Evolutionary conservation across 2,113 vertebrate genomes (phyloP).

Genomic region (Neodon shergylaensis): DNA sequence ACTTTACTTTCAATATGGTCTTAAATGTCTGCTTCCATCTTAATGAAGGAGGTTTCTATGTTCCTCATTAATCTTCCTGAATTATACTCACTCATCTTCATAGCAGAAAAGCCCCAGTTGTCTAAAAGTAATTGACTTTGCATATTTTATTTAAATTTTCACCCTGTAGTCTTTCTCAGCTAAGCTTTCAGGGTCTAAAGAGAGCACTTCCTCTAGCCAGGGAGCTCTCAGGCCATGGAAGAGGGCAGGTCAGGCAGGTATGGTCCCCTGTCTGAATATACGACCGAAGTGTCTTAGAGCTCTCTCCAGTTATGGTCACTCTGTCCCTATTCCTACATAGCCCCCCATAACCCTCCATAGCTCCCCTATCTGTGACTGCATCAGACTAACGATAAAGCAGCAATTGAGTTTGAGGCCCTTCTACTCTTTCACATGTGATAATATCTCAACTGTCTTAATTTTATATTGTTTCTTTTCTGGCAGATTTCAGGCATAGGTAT

Average conservation of each 20-base stretch:
- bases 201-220: neutral
- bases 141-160: constrained; percentile 46
- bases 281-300: neutral
- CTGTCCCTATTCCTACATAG: neutral
- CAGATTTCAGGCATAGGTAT: constrained; percentile 47
- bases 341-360: too few relatives aligned
- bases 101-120: neutral
- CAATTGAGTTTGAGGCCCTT: constrained; percentile 11
- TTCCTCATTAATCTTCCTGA: neutral
- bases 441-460: neutral
- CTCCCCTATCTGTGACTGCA: neutral
- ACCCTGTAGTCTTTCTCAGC: neutral
- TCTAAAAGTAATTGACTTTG: neutral
- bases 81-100: neutral
- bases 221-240: neutral
- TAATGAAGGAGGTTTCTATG: neutral
- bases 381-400: neutral
- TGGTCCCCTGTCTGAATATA: neutral
- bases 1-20: neutral
- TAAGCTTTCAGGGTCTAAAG: neutral
- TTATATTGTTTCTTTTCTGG: constrained; percentile 9
- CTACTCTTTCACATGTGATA: neutral
- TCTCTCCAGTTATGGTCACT: neutral
- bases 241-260: neutral
- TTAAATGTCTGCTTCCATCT: constrained; percentile 10